These are phyloP conservation scores for Ophraella communa DNA, from an alignment of 2,888 invertebrate genomes.

Conservation along the genomic window DNA sequence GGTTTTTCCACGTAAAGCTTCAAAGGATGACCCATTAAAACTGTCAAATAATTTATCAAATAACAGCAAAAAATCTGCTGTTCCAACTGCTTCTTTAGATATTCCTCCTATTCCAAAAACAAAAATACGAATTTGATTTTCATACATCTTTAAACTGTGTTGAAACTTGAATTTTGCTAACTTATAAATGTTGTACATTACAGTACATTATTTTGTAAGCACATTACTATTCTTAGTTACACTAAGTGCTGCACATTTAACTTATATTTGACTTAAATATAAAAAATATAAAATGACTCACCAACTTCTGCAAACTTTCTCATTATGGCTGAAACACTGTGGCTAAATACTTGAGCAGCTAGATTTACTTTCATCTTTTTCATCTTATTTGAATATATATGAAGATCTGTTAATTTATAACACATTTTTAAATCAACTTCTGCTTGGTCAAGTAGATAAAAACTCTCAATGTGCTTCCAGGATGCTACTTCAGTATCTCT, in stretches of 20 bases:
- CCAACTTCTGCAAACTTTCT: slow-evolving; percentile 7
- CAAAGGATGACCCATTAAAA: slow-evolving; percentile 21
- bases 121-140: neutral
- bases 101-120: slow-evolving; percentile 1
- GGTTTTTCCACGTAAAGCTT: slow-evolving; percentile 7
- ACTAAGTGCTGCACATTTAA: neutral
- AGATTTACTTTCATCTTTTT: slow-evolving; percentile 23
- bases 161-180: neutral
- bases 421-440: slow-evolving; percentile 11
- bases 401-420: slow-evolving; percentile 13
- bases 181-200: too few relatives aligned
- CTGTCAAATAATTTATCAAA: slow-evolving; percentile 30
- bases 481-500: neutral
- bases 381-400: slow-evolving; percentile 11
- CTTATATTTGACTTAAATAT: neutral
- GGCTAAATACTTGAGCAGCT: slow-evolving; percentile 20
- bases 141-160: neutral
- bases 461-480: slow-evolving; percentile 6
- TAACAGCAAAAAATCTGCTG: slow-evolving; percentile 27
- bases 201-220: too few relatives aligned
- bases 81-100: slow-evolving; percentile 19
- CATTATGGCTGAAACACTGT: slow-evolving; percentile 11
- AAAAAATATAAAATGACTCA: neutral
- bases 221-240: too few relatives aligned
- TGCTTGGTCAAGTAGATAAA: neutral